Evolutionary conservation across 2,888 invertebrate species (phyloP).

Genomic region (Pseudeuparius sepicola): DNA sequence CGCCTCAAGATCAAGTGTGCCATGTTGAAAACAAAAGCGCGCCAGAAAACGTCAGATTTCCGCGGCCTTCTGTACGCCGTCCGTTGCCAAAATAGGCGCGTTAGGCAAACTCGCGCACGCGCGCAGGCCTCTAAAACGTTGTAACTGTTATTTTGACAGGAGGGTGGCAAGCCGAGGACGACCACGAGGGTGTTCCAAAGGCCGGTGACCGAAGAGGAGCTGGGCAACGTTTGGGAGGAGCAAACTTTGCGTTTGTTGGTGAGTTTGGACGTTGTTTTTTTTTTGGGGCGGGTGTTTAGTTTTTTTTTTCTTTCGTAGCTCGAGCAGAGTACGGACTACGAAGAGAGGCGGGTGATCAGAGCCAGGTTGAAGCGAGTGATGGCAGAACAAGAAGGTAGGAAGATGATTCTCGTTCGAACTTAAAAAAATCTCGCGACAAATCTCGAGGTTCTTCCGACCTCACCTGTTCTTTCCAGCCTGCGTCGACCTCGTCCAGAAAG

Average conservation of each 20-base stretch:
- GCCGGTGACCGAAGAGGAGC: slow-evolving; percentile 47
- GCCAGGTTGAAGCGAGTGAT: slow-evolving; percentile 72
- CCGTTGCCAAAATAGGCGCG: no score
- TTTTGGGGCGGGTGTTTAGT: neutral
- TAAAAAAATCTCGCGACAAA: no score
- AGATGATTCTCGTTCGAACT: no score
- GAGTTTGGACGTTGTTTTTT: no score
- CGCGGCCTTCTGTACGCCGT: no score
- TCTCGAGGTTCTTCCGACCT: no score
- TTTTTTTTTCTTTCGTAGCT: slow-evolving; percentile 43
- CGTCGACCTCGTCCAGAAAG: slow-evolving; percentile 43
- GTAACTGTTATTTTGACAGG: slow-evolving; percentile 25
- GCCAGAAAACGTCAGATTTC: no score
- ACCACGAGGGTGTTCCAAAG: slow-evolving; percentile 36
- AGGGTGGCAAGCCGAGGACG: slow-evolving; percentile 35
- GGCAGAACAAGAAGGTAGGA: slow-evolving; percentile 77
- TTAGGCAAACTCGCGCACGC: no score
- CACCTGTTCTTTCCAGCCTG: slow-evolving; percentile 42
- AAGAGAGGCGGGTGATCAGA: slow-evolving; percentile 72
- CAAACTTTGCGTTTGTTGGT: slow-evolving; percentile 60
- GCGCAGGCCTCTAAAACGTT: no score
- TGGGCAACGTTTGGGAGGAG: slow-evolving; percentile 72
- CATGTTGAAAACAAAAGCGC: no score
- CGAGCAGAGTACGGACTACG: slow-evolving; percentile 78
- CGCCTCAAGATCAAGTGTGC: no score